Evolutionary conservation across 2,113 vertebrate species (phyloP).

Genomic region (Stictonetta naevosa): DNA sequence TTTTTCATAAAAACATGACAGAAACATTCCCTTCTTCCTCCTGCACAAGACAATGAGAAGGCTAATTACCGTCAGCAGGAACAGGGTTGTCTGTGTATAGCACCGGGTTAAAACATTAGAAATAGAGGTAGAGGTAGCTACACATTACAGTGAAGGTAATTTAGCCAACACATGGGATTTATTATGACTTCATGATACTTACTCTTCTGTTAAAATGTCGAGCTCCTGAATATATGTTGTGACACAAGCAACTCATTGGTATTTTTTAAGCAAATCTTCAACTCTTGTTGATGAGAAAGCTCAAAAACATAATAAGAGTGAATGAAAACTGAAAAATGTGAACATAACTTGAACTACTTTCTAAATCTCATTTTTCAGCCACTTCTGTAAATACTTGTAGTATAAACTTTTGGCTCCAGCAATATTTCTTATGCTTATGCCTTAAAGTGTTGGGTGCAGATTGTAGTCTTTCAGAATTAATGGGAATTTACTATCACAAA

Average conservation of each 20-base stretch:
- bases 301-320: conserved; percentile 21
- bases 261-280: not conserved
- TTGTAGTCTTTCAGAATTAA: not conserved
- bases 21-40: not conserved
- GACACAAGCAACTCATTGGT: not conserved
- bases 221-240: not conserved
- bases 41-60: not conserved
- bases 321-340: conserved; percentile 67
- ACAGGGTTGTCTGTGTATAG: not conserved
- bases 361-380: conserved; percentile 53
- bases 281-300: not conserved
- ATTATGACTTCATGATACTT: not conserved
- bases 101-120: not conserved
- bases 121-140: not conserved
- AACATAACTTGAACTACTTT: conserved; percentile 21
- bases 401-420: conserved; percentile 30
- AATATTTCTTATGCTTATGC: not conserved
- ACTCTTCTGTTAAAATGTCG: not conserved
- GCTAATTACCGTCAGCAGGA: not conserved
- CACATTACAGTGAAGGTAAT: not conserved
- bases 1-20: not conserved
- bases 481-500: not conserved
- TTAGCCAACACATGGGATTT: not conserved
- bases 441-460: not conserved
- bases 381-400: conserved; percentile 31